A percentile compares a stretch with the other conserved stretches of the same genome.
Conservation (phyloP, 2,113 vertebrate genomes). For the Pollimyrus isidori region DNA sequence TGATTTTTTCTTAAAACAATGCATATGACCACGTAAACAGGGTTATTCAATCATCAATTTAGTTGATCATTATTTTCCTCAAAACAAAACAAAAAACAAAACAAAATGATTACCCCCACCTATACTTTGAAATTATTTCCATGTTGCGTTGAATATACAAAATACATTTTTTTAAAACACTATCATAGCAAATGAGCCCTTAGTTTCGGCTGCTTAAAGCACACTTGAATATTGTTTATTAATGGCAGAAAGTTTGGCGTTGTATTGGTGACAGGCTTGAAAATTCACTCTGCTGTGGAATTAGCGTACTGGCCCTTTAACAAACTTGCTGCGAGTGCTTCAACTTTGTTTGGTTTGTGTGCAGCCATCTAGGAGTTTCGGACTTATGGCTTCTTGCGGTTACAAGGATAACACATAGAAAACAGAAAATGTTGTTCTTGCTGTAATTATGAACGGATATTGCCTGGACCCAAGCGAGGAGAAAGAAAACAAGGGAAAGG, state of each 20-base stretch:
- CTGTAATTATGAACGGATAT: background rate
- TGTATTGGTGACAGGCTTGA: background rate
- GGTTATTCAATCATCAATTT: background rate
- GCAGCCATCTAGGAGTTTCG: slow-evolving; percentile 24
- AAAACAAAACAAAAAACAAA: background rate
- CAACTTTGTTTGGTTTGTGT: slow-evolving; percentile 37
- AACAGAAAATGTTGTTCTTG: background rate
- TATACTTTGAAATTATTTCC: background rate
- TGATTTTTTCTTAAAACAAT: background rate
- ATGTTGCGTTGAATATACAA: background rate
- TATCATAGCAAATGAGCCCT: background rate
- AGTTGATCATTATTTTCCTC: background rate
- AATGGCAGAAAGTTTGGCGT: background rate
- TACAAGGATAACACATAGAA: background rate
- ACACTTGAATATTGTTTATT: background rate
- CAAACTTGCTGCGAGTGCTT: slow-evolving; percentile 48
- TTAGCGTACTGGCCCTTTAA: slow-evolving; percentile 57
- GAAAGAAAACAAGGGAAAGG: background rate
- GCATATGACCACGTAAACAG: background rate
- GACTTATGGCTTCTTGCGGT: slow-evolving; percentile 24
- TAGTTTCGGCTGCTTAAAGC: background rate
- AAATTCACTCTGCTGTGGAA: background rate
- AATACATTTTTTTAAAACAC: background rate
- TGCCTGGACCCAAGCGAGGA: background rate
- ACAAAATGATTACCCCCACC: background rate